Conservation (phyloP, 2,797 vertebrate species). For the Crocidura indochinensis region DNA sequence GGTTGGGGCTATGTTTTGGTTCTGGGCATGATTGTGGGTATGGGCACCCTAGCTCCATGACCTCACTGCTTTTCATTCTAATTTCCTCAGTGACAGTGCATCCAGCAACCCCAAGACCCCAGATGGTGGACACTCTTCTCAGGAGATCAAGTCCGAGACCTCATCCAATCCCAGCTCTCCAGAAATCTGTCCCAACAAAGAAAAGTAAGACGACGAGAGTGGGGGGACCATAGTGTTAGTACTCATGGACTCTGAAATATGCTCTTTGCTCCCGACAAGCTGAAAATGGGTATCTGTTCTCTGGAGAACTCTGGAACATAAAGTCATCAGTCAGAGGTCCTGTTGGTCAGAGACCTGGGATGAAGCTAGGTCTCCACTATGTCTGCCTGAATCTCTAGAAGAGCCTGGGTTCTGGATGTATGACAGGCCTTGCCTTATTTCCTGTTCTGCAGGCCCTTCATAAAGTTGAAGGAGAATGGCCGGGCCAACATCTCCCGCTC, state of each 20-base stretch:
- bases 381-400: not conserved
- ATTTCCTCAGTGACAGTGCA: conserved; percentile 88
- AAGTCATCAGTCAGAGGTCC: not conserved
- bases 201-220: conserved; percentile 91
- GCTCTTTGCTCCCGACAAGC: not conserved
- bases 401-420: rapidly evolving
- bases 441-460: conserved; percentile 91
- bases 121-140: conserved; percentile 93
- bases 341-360: not conserved
- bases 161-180: conserved; percentile 98
- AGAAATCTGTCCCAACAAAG: conserved; percentile 97
- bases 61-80: conserved; percentile 43
- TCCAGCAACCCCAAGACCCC: conserved; percentile 93
- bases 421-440: not conserved
- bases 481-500: conserved; percentile 97
- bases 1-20: not conserved
- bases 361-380: not conserved
- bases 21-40: not conserved
- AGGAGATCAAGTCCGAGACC: conserved; percentile 96
- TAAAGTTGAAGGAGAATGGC: conserved; percentile 95
- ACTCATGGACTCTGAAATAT: not conserved
- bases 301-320: not conserved
- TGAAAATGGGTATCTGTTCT: not conserved
- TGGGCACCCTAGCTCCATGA: too few relatives aligned
- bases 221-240: not conserved